Conservation (phyloP, 1,140 invertebrate species). For the Trichogramma pretiosum region DNA sequence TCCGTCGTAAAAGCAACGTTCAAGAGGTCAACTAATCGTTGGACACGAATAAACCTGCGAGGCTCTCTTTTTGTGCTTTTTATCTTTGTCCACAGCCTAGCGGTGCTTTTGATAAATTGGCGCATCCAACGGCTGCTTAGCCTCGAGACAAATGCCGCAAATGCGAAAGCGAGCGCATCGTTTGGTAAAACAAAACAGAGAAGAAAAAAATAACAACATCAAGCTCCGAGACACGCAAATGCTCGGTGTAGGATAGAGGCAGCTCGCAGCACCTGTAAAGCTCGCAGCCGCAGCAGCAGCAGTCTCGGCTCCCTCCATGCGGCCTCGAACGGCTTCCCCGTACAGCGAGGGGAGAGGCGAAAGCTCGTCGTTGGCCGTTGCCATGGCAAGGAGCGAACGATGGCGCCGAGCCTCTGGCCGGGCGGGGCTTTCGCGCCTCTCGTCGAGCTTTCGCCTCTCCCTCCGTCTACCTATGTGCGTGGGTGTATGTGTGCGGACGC, state of each 20-base stretch:
- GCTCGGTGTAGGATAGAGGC: neutral
- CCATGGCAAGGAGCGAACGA: constrained; percentile 5
- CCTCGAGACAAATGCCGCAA: constrained; percentile 1
- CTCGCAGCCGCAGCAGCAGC: no score
- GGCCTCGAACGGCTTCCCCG: no score
- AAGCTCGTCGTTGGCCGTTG: constrained; percentile 1
- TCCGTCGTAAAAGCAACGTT: no score
- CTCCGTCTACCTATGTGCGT: no score
- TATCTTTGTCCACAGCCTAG: no score
- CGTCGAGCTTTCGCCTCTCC: neutral
- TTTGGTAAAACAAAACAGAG: neutral
- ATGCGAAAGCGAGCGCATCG: no score
- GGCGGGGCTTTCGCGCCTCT: neutral
- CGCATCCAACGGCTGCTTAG: constrained; percentile 2
- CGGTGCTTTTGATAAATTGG: neutral
- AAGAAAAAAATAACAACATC: neutral
- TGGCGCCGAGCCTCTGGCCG: neutral
- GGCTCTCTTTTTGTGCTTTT: no score
- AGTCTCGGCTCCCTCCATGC: no score
- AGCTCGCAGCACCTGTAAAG: no score
- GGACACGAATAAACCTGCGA: no score
- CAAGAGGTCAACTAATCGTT: no score
- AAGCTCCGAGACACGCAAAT: constrained; percentile 3
- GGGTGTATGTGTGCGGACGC: no score
- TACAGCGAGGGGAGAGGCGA: neutral